These are phyloP conservation scores for Pionites leucogaster DNA, from an alignment of 2,113 vertebrate genomes.

Conservation along the genomic window DNA sequence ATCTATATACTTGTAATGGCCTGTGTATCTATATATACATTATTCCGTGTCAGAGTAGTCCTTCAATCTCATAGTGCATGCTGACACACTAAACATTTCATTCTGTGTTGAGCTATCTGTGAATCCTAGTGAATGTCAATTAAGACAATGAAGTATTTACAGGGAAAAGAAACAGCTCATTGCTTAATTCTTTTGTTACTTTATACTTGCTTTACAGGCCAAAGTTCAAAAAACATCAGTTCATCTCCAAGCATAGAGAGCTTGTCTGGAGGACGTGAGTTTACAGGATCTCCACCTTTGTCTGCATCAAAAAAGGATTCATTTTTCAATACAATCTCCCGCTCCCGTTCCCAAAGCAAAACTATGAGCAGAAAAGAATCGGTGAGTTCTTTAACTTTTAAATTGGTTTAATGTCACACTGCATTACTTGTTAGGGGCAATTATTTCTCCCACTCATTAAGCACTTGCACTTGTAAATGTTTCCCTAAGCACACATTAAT, in stretches of 20 bases:
- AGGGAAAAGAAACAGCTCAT: background rate
- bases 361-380: constrained; percentile 90
- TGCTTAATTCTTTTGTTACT: constrained; percentile 32
- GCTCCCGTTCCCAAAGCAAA: constrained; percentile 96
- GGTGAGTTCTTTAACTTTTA: constrained; percentile 73
- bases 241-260: constrained; percentile 94
- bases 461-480: background rate
- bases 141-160: background rate
- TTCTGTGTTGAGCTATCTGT: constrained; percentile 9
- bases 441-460: background rate
- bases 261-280: constrained; percentile 83
- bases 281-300: constrained; percentile 88
- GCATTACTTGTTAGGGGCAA: background rate
- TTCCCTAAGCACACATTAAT: background rate
- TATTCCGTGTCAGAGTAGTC: background rate
- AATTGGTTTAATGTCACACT: background rate
- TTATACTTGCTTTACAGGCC: constrained; percentile 78
- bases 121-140: background rate
- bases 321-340: constrained; percentile 94
- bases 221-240: constrained; percentile 85
- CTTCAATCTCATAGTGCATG: background rate
- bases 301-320: constrained; percentile 93
- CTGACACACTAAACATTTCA: constrained; percentile 8
- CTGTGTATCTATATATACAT: background rate
- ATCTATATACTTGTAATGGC: background rate